Base-by-base conservation (phyloP, 2,888 invertebrate species). In the Timema podura region DNA sequence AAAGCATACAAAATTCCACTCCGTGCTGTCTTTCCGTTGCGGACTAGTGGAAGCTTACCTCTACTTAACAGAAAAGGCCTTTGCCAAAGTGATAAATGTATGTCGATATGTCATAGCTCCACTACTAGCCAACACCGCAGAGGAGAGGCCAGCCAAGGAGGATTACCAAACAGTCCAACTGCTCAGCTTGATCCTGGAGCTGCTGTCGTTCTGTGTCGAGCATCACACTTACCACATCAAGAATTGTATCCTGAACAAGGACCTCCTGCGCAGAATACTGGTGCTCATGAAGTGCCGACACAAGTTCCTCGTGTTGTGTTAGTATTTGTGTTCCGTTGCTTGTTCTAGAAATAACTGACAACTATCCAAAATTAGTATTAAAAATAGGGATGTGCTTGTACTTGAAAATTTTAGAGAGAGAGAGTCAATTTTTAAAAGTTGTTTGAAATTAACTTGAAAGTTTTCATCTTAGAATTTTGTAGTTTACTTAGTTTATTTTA, bases 171-270 rank as follows among this genome's bases (percentile, higher is more conserved):
- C 96, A 69, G 98, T 98, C 76, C 98, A 98, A 84, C 86, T 98
- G 74, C 85, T 98, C 75, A 95, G 96, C 70, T 87, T 98, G 76
- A 96, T 99, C 74, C 84, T 99, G 77, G 98, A 99, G 82, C 86
- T 99, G 76, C 85, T 99, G 75, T 93, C 97, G 57, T 99, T 98
- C 84, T 99, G 98, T 84, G 96, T 99, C 66, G 98, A 99, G 82
- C 98, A 99, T 85, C 99, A 99, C 85, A 94, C 95, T 71, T 97
- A 96, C 85, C 96, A 98, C 85, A 97, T 98, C 83, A 97, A 98
- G 82, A 96, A 96, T 81, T 98, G 96, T 84, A 93, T 98, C 82
- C 88, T 98, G 79, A 95, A 95, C 85, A 97, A 96, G 85, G 97
- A 99, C 85, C 87, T 99, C 76, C 87, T 99, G 75, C 91, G 95